These are phyloP conservation scores for Osmerus eperlanus DNA, from an alignment of 2,113 vertebrate genomes.

Conservation along the genomic window DNA sequence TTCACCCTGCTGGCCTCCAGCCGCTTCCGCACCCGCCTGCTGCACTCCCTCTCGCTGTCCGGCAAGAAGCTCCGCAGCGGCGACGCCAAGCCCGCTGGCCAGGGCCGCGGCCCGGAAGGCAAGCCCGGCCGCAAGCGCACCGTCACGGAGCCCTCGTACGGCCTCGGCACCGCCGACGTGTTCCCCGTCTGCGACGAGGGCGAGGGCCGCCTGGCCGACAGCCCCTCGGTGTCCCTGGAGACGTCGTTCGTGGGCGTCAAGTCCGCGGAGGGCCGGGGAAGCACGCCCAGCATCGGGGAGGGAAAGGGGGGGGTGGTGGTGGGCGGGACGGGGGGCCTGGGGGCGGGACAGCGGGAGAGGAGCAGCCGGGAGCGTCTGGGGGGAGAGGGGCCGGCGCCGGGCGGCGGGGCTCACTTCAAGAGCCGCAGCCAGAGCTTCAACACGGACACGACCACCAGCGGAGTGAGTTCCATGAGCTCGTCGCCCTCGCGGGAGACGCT, in stretches of 20 bases:
- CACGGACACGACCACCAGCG: constrained; percentile 86
- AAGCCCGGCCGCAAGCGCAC: constrained; percentile 75
- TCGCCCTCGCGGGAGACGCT: constrained; percentile 81
- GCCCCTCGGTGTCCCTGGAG: constrained; percentile 74
- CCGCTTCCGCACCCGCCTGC: constrained; percentile 77
- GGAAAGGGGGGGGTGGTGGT: neutral
- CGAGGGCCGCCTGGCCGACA: constrained; percentile 63
- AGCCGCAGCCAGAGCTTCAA: constrained; percentile 86
- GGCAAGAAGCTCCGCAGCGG: constrained; percentile 82
- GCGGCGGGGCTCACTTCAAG: constrained; percentile 75
- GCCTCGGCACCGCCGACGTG: constrained; percentile 66
- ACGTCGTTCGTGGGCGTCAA: constrained; percentile 77
- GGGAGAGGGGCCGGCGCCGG: constrained; percentile 65
- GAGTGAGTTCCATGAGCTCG: constrained; percentile 87
- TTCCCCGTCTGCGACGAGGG: constrained; percentile 59
- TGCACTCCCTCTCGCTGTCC: constrained; percentile 80
- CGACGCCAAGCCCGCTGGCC: constrained; percentile 74
- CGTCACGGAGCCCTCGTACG: constrained; percentile 73
- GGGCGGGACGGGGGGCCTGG: constrained; percentile 33
- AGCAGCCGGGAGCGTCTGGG: constrained; percentile 75
- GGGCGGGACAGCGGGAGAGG: constrained; percentile 69
- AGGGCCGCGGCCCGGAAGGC: constrained; percentile 59
- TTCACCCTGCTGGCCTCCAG: constrained; percentile 79
- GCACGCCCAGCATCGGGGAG: constrained; percentile 74
- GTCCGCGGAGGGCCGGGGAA: constrained; percentile 71